Evolutionary conservation across 2,797 vertebrate genomes (phyloP).

Genomic region (Austrolebias charrua): DNA sequence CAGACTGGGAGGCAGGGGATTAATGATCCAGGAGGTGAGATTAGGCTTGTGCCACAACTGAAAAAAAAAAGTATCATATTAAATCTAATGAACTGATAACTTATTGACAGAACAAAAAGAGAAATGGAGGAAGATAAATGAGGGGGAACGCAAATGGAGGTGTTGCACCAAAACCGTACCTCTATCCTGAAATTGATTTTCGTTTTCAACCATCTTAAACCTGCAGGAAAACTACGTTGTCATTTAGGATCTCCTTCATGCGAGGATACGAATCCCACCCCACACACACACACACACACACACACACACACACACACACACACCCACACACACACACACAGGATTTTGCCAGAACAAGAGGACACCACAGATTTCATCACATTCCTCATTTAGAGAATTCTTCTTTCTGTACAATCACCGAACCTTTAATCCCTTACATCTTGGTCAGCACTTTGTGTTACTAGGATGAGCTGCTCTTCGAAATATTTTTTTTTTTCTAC

Average conservation of each 20-base stretch:
- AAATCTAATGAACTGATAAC: slow-evolving; percentile 43
- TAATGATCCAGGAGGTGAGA: slow-evolving; percentile 44
- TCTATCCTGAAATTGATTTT: slow-evolving; percentile 35
- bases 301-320: too few species aligned
- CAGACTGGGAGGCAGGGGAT: slow-evolving; percentile 27
- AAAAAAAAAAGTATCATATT: slow-evolving; percentile 38
- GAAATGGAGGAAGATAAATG: neutral
- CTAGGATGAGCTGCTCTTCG: slow-evolving; percentile 41
- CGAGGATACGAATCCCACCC: too few species aligned
- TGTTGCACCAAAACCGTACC: slow-evolving; percentile 21
- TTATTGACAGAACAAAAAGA: slow-evolving; percentile 18
- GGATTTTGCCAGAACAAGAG: slow-evolving; percentile 34
- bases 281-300: too few species aligned
- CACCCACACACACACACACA: too few species aligned
- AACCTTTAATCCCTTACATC: slow-evolving; percentile 35
- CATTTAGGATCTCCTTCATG: slow-evolving; percentile 27
- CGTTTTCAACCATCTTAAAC: slow-evolving; percentile 21
- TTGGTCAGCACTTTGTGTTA: slow-evolving; percentile 38
- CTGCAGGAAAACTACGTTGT: slow-evolving; percentile 39
- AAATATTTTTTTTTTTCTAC: slow-evolving; percentile 48
- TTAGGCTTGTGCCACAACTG: slow-evolving; percentile 31
- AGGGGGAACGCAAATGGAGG: neutral
- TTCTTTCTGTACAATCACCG: slow-evolving; percentile 26
- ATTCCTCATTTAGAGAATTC: slow-evolving; percentile 38
- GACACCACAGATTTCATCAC: slow-evolving; percentile 54